Base-by-base conservation (phyloP, 1,140 invertebrate species). In the Hypothenemus hampei region DNA sequence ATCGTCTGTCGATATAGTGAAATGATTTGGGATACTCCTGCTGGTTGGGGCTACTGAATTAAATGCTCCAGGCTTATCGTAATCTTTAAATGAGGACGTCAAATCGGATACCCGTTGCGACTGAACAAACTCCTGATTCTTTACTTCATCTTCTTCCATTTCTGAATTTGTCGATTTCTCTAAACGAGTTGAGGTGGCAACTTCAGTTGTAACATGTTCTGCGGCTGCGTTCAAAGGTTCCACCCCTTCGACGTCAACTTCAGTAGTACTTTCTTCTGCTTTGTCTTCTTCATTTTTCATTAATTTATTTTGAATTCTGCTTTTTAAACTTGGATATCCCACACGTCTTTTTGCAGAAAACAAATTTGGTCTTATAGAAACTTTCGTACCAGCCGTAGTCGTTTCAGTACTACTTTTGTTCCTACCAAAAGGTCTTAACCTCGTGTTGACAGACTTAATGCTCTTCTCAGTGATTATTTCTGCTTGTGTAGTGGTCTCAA, bases 1-100 rank as follows among this genome's bases (percentile, higher is more conserved):
- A 61, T 81, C 79, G 54, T 81, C 79, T 6, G 79, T 81, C 0
- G 78, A 76, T 68, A 81, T 75, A 0, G 78, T 80, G 58, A 81
- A 81, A 55, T 80, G 78, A 63, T 74, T 79, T 3, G 79, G 79
- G 53, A 77, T 67, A 59, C 78, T 75, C 43, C 69, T 58, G 40
- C 64, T 69, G 8, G 53, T 69, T 4, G 69, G 65, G 46, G 77
- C 63, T 6, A 71, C 65, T n/a, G 60, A 57, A 65, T 80, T 80
- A 58, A 80, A 80, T 64, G 77, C 66, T 8, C 77, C 77, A 0
- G 77, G 76, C 19, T 73, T 77, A 45, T 78, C 77, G 58, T 80
- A 81, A 57, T 78, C 79, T 50, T 78, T 77, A 3, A 75, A 73
- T 1, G 78, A 78, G 2, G 69, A 70, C 0, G 78, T 81, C 46